These are phyloP conservation scores for Microplitis demolitor DNA, from an alignment of 1,140 invertebrate genomes.

Conservation along the genomic window DNA sequence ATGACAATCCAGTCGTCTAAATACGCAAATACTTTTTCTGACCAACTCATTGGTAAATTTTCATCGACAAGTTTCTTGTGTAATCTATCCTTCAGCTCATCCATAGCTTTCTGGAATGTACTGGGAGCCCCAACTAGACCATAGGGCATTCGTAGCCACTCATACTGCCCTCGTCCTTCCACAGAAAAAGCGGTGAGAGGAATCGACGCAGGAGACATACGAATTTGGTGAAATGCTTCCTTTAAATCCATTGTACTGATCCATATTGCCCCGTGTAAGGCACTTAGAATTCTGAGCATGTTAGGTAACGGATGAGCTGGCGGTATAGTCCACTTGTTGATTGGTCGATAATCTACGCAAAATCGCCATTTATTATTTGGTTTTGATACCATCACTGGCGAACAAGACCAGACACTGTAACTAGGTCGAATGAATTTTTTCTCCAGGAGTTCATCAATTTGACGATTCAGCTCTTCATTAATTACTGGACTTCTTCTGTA, in stretches of 20 bases:
- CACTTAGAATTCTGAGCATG: not conserved
- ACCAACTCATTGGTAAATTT: not conserved
- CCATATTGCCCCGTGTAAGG: not conserved
- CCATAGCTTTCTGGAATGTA: too few relatives aligned
- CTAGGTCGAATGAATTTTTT: not conserved
- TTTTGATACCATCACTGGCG: slow-evolving; percentile 60
- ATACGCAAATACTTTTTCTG: slow-evolving; percentile 1
- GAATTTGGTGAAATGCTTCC: slow-evolving; percentile 15
- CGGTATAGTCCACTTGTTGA: slow-evolving; percentile 50
- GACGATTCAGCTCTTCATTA: too few relatives aligned
- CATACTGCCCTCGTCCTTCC: too few relatives aligned
- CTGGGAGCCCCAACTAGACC: too few relatives aligned
- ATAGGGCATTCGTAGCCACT: too few relatives aligned
- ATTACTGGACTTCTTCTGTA: too few relatives aligned
- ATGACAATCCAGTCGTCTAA: slow-evolving; percentile 18
- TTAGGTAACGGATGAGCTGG: slow-evolving; percentile 31
- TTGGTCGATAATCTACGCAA: slow-evolving; percentile 56
- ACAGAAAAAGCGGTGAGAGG: too few relatives aligned
- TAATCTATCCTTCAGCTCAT: not conserved
- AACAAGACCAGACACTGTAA: slow-evolving; percentile 53
- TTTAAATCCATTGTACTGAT: slow-evolving; percentile 17
- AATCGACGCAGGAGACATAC: too few relatives aligned
- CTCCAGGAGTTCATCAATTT: too few relatives aligned
- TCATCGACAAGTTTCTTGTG: not conserved
- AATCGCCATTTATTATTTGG: slow-evolving; percentile 54